Base-by-base conservation (phyloP, 2,888 invertebrate genomes). In the Nebria salina region DNA sequence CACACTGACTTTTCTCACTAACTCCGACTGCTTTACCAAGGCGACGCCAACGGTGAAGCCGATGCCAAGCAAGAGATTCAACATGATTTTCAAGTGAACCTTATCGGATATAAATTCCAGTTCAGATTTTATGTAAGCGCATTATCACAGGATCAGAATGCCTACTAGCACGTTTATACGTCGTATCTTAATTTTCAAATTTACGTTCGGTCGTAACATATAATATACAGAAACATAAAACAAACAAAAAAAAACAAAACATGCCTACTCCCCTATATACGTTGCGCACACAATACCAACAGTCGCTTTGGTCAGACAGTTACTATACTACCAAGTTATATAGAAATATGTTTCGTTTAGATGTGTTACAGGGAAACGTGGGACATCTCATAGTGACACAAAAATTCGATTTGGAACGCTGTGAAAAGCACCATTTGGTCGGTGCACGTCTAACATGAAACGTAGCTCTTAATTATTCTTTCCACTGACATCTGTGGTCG, bases 391-490 rank as follows among this genome's bases (percentile, higher is more conserved):
- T n/a, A 42, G 26, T 66, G 13, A 66, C 26, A 66, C 65, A 76
- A 76, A 42, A 76, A 66, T 76, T 76, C 66, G 41, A 76, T 76
- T 76, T 65, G 76, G 43, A 43, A 34, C 20, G 66, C 66, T 43
- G 66, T 66, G 76, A 66, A 76, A 76, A 76, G 76, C n/a, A 42
- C 15, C 25, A 76, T 66, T 76, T 76, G 76, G 41, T 25, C 54
- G n/a, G 2, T 73, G 42, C 54, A 54, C 54, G 7, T 54, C 54
- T 54, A 54, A 54, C 54, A 68, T 68, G 25, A 25, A 77, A 70
- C 25, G 54, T 54, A 26, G 54, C 77, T 41, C 77, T 54, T 54
- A 77, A 70, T 77, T 77, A 77, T 70, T 77, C 77, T 70, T 77
- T 77, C 43, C 42, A 20, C 20, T 34, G 43, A 54, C 43, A 70